Evolutionary conservation across 2,113 vertebrate species (phyloP).

Genomic region (Jacana jacana): DNA sequence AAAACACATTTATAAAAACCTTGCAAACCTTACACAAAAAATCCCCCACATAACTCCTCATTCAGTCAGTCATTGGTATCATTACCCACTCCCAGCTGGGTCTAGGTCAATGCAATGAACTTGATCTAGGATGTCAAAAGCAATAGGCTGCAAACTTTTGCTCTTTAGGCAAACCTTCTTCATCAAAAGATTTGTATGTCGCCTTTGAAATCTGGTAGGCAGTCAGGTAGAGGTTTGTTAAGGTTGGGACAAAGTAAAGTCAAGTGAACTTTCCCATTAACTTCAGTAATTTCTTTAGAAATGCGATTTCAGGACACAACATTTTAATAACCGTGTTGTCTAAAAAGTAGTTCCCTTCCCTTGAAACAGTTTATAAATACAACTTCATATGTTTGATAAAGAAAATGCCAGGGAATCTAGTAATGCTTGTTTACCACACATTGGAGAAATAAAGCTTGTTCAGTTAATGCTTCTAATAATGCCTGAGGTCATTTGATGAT

Average conservation of each 20-base stretch:
- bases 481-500: conserved; percentile 2
- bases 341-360: not conserved
- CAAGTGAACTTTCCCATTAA: not conserved
- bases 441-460: not conserved
- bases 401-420: not conserved
- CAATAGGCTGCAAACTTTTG: not conserved
- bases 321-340: not conserved
- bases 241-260: not conserved
- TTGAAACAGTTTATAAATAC: not conserved
- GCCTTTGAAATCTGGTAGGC: not conserved
- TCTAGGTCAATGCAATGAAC: not conserved
- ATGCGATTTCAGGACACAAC: not conserved
- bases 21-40: not conserved
- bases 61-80: not conserved
- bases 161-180: not conserved
- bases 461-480: not conserved
- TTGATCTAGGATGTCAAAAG: not conserved
- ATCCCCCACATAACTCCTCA: not conserved
- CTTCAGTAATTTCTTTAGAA: not conserved
- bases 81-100: not conserved
- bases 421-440: not conserved
- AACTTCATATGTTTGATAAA: not conserved
- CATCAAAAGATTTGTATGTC: not conserved
- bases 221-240: not conserved
- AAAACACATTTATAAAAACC: not conserved